Conservation (phyloP, 2,797 vertebrate species). For the Capromys pilorides region DNA sequence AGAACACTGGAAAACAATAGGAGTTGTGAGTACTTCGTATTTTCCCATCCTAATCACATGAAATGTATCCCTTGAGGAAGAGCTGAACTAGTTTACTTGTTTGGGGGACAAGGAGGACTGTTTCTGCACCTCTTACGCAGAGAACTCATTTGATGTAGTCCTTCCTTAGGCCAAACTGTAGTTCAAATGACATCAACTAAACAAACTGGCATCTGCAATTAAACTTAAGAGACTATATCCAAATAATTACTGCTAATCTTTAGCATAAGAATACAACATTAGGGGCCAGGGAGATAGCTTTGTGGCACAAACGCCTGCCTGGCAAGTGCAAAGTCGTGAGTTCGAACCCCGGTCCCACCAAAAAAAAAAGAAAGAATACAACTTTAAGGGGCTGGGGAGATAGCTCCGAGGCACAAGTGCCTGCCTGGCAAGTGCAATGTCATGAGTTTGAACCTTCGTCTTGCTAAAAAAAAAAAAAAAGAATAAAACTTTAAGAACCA, state of each 20-base stretch:
- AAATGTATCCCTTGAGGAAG: conserved; percentile 37
- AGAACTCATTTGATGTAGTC: conserved; percentile 29
- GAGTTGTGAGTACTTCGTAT: background rate
- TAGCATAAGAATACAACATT: conserved; percentile 30
- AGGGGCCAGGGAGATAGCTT: background rate
- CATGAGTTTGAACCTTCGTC: too few relatives aligned
- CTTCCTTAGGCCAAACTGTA: conserved; percentile 32
- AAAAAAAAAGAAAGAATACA: conserved; percentile 27
- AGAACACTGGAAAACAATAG: conserved; percentile 90
- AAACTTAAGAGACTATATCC: conserved; percentile 21
- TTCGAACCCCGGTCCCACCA: too few relatives aligned
- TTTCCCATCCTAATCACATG: background rate
- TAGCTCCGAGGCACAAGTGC: too few relatives aligned
- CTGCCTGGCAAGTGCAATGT: too few relatives aligned
- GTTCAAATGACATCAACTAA: conserved; percentile 42
- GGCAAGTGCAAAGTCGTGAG: too few relatives aligned
- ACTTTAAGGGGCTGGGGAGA: background rate
- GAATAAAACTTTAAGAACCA: background rate
- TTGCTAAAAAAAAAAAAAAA: conserved; percentile 8
- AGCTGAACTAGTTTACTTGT: conserved; percentile 16
- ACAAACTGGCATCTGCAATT: conserved; percentile 32
- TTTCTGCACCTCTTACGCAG: background rate
- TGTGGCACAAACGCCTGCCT: too few relatives aligned
- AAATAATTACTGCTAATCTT: conserved; percentile 32
- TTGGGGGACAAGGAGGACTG: background rate